Evolutionary conservation across 2,113 vertebrate genomes (phyloP), one percentile per base, ranked within the genome.

Genomic region (Bothrops jararaca): DNA sequence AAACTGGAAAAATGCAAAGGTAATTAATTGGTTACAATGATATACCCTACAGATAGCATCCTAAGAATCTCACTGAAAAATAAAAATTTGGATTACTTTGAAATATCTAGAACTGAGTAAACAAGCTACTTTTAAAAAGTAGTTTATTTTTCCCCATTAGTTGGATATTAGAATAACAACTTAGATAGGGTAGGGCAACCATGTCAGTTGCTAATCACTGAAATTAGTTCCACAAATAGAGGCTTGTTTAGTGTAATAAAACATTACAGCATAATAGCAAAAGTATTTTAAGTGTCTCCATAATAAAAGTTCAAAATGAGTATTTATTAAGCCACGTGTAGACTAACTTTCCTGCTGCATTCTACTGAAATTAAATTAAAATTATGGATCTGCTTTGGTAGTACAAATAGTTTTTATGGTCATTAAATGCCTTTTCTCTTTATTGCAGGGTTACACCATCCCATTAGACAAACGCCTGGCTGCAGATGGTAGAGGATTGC

Each of bases 1-100:
- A 95, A 99, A 99, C 97, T 99, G 99, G 99, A 99, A 99, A 97
- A 99, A 99, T 91, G 99, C 99, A 80, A 99, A 99, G 98, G 99
- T 99, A 98, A 96, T 48, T 96, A 95, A 94, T 10, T 95, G 94
- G n/a, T 94, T n/a, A 52, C 92, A 92, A 10, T 42, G 7, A 80
- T 3, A 42, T 80, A 80, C 18, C 18, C 34, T 22, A 80, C 22
- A 80, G 7, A 80, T 42, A 80, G 3, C 74, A 42, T 80, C 18
- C 18, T 80, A 80, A 80, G 20, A 80, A 80, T 80, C 74, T 42
- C 34, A 80, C 20, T 91, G 0, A 85, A 52, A 93, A 93, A 91
- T 52, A 2, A 86, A 88, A 94, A 45, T 86, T 90, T 95, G n/a
- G 89, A 91, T 93, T 94, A 93, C 86, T 94, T 94, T 93, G 64